Evolutionary conservation across 2,888 invertebrate species (phyloP).

Genomic region (Agonopterix alstromeriana): DNA sequence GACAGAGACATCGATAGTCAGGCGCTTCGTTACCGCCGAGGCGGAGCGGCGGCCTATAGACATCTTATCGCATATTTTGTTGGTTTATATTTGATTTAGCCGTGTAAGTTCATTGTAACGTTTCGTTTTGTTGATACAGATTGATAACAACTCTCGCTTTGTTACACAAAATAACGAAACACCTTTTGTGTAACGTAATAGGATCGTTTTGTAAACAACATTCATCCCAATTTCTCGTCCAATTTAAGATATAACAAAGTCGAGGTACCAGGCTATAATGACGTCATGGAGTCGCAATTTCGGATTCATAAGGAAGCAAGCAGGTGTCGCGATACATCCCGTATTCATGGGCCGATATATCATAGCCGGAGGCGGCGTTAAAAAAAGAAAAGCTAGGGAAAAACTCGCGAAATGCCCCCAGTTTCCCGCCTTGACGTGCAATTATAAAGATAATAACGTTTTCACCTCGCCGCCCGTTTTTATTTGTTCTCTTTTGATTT

Average conservation of each 20-base stretch:
- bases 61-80: conserved; percentile 60
- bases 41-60: conserved; percentile 30
- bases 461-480: conserved; percentile 67
- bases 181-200: neutral
- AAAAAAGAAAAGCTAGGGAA: conserved; percentile 42
- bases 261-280: conserved; percentile 39
- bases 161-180: conserved; percentile 6
- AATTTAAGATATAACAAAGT: conserved; percentile 18
- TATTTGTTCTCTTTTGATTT: conserved; percentile 72
- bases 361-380: conserved; percentile 39
- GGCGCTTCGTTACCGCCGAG: conserved; percentile 63
- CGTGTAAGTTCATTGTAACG: conserved; percentile 63
- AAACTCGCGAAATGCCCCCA: conserved; percentile 38
- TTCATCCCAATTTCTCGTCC: conserved; percentile 14
- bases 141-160: neutral
- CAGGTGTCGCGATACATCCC: conserved; percentile 68
- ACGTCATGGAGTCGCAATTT: conserved; percentile 55
- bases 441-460: conserved; percentile 77
- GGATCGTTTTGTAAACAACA: conserved; percentile 1
- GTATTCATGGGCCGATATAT: conserved; percentile 75
- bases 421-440: conserved; percentile 69
- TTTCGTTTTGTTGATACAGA: conserved; percentile 4
- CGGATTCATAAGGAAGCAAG: conserved; percentile 64
- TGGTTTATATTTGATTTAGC: conserved; percentile 54
- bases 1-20: conserved; percentile 75